These are phyloP conservation scores for Hypocryptadius cinnamomeus DNA, from an alignment of 2,113 vertebrate genomes.

Conservation along the genomic window DNA sequence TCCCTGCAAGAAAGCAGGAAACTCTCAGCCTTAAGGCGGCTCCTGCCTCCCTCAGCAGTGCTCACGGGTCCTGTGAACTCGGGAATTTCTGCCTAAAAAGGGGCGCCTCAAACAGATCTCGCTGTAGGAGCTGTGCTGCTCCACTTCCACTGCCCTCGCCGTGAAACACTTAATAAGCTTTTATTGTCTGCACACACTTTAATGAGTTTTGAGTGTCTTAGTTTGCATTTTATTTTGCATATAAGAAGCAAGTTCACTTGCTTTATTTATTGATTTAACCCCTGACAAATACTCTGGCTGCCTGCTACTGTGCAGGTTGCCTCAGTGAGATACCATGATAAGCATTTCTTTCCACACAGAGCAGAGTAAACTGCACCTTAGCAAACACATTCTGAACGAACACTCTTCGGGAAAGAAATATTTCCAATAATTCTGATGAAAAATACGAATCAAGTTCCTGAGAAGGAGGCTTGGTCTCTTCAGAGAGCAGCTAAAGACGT, in stretches of 20 bases:
- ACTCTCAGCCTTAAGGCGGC: accelerated
- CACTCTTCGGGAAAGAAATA: neutral
- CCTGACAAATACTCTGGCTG: neutral
- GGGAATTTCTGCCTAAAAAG: neutral
- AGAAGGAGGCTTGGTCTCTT: neutral
- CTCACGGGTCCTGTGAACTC: accelerated
- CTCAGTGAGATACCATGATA: neutral
- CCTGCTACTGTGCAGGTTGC: neutral
- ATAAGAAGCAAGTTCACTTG: neutral
- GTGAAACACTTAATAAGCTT: neutral
- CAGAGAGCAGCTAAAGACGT: neutral
- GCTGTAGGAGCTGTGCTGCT: neutral
- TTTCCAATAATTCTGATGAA: neutral
- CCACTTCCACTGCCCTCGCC: neutral
- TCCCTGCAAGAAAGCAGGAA: neutral
- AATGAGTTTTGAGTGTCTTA: neutral
- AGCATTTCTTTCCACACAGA: neutral
- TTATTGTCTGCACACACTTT: neutral
- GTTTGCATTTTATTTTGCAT: neutral
- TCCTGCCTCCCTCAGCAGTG: neutral
- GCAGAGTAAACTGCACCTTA: neutral
- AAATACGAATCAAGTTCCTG: neutral
- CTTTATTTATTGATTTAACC: neutral
- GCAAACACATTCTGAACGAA: neutral
- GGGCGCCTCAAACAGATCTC: neutral